Conservation (phyloP, 1,140 invertebrate genomes). For the Drosophila kepulauana region DNA sequence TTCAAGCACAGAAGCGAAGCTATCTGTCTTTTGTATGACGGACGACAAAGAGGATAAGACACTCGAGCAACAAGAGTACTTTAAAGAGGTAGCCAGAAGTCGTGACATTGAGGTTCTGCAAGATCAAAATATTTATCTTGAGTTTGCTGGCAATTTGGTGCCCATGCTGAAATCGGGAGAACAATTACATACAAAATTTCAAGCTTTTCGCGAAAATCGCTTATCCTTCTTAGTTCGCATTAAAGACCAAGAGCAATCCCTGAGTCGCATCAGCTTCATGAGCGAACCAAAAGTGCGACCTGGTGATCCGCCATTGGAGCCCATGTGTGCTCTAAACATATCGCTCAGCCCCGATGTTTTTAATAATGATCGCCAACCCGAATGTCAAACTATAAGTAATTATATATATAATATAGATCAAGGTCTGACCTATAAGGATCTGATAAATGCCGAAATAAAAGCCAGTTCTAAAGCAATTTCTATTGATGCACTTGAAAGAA, state of each 20-base stretch:
- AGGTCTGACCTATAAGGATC: slow-evolving; percentile 48
- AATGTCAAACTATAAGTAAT: neutral
- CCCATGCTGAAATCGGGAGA: slow-evolving; percentile 99
- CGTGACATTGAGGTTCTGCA: slow-evolving; percentile 99
- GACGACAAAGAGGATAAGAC: slow-evolving; percentile 99
- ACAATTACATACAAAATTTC: slow-evolving; percentile 96
- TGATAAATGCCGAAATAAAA: slow-evolving; percentile 61
- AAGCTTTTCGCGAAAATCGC: slow-evolving; percentile 98
- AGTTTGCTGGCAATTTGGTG: slow-evolving; percentile 98
- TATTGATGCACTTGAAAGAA: slow-evolving; percentile 49
- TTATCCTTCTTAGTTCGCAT: slow-evolving; percentile 96
- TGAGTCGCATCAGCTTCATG: slow-evolving; percentile 98
- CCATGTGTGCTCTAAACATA: slow-evolving; percentile 99
- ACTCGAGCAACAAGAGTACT: slow-evolving; percentile 98
- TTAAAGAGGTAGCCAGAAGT: slow-evolving; percentile 98
- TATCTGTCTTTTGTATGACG: slow-evolving; percentile 99
- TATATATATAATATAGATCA: slow-evolving; percentile 24
- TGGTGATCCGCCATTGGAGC: slow-evolving; percentile 96
- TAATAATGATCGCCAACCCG: neutral
- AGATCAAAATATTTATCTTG: slow-evolving; percentile 96
- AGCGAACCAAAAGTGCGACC: slow-evolving; percentile 94
- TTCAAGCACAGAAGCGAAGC: slow-evolving; percentile 95
- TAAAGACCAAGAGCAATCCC: slow-evolving; percentile 91
- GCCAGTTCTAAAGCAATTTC: neutral
- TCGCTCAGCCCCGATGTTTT: slow-evolving; percentile 86